Evolutionary conservation across 2,797 vertebrate species (phyloP), one percentile per base, ranked within the genome.

Genomic region (Remorina albescens): DNA sequence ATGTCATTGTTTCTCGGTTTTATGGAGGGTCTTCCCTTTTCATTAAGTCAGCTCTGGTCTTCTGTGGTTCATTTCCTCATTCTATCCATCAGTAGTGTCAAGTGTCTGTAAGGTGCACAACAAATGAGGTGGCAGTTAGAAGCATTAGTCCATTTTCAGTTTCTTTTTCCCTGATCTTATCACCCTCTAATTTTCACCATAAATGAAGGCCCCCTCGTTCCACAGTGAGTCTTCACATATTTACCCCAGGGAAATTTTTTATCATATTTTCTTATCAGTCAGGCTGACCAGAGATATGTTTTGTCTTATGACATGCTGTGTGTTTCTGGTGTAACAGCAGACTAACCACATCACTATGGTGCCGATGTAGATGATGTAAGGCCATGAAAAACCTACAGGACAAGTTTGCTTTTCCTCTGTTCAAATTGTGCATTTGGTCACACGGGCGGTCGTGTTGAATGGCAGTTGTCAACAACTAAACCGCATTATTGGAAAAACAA

Each of bases 361-460:
- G 62, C 74, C 41, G 58, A 80, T 82, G 25, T 34, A 80, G 85
- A 88, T 90, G 89, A 91, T 91, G 91, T 73, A 91, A 92, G 64
- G 53, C 50, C 63, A 25, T 82, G 88, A 61, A 91, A 91, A 91
- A 65, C 30, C 72, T 76, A 30, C 49, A 77, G 70, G 61, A 70
- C 64, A 37, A 57, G 5, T n/a, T 4, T 64, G 70, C 46, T 11
- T 70, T 25, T 70, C 30, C 19, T 30, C 41, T 58, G 28, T 57
- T 36, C 2, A 11, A 28, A 50, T 4, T 47, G 10, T 8, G 18
- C 28, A 5, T 34, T 64, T 56, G 44, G 74, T 74, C 37, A 54
- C 21, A n/a, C 47, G 13, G 44, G 21, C 26, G 66, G 23, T 57
- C 44, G 58, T 61, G 56, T 18, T 32, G 21, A 60, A 69, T 46